Evolutionary conservation across 2,113 vertebrate genomes (phyloP).

Genomic region (Odocoileus hemionus): DNA sequence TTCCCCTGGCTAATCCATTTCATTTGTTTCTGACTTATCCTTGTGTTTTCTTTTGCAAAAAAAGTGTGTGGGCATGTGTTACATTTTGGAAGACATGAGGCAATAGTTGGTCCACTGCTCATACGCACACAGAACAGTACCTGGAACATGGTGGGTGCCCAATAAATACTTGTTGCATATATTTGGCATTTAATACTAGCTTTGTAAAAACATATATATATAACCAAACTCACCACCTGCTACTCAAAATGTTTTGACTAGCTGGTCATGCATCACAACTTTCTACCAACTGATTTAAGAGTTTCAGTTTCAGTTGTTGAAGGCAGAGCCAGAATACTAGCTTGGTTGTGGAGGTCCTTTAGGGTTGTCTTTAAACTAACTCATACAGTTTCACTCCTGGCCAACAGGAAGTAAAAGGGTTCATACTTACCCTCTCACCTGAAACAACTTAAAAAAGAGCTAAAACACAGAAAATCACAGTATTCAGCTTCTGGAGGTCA

Average conservation of each 20-base stretch:
- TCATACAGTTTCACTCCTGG: not conserved
- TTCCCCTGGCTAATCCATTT: not conserved
- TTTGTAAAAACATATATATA: not conserved
- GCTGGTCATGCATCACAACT: not conserved
- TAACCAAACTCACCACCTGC: not conserved
- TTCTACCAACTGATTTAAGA: not conserved
- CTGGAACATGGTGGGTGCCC: not conserved
- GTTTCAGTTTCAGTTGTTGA: not conserved
- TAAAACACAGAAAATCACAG: not conserved
- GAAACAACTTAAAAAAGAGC: not conserved
- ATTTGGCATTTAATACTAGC: not conserved
- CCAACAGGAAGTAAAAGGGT: not conserved
- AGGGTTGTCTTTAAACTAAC: not conserved
- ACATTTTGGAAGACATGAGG: not conserved
- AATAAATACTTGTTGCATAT: not conserved
- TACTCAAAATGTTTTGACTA: not conserved
- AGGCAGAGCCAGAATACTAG: not conserved
- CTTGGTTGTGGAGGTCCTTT: not conserved
- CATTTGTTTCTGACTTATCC: not conserved
- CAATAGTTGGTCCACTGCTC: not conserved
- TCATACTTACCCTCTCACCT: not conserved
- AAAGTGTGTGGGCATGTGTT: not conserved
- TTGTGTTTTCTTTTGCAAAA: not conserved
- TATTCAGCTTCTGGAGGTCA: not conserved
- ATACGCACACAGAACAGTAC: not conserved